These are phyloP conservation scores for Sarcoramphus papa DNA, from an alignment of 2,797 vertebrate species.

Conservation along the genomic window DNA sequence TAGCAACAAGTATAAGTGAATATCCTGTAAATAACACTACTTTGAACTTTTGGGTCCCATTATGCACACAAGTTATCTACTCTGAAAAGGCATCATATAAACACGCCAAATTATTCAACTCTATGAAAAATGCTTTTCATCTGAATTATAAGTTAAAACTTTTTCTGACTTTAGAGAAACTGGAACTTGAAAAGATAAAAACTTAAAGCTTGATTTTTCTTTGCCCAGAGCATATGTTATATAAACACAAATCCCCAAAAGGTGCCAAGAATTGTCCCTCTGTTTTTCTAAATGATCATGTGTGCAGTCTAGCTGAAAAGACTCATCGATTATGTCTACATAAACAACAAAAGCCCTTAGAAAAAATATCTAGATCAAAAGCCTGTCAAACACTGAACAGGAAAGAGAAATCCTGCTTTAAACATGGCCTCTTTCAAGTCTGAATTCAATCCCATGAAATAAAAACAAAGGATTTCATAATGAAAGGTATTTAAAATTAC, in stretches of 20 bases:
- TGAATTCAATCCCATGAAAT: constrained; percentile 64
- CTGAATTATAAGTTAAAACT: constrained; percentile 38
- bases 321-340: constrained; percentile 74
- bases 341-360: constrained; percentile 74
- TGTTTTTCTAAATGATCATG: constrained; percentile 68
- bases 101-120: constrained; percentile 38
- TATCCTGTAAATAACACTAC: constrained; percentile 13
- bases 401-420: constrained; percentile 77
- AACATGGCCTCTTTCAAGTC: constrained; percentile 80
- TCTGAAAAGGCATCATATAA: constrained; percentile 45
- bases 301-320: constrained; percentile 81
- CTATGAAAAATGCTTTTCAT: constrained; percentile 52
- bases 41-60: constrained; percentile 31
- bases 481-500: constrained; percentile 64
- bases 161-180: constrained; percentile 54
- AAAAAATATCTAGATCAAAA: constrained; percentile 73
- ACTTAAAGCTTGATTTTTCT: constrained; percentile 55
- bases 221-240: constrained; percentile 61
- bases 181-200: constrained; percentile 60
- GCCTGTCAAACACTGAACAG: constrained; percentile 64
- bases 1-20: background rate
- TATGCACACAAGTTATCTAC: constrained; percentile 36
- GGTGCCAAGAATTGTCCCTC: constrained; percentile 67
- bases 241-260: constrained; percentile 63
- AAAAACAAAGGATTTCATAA: constrained; percentile 69